Base-by-base conservation (phyloP, 2,797 vertebrate species). In the Chromis chromis region DNA sequence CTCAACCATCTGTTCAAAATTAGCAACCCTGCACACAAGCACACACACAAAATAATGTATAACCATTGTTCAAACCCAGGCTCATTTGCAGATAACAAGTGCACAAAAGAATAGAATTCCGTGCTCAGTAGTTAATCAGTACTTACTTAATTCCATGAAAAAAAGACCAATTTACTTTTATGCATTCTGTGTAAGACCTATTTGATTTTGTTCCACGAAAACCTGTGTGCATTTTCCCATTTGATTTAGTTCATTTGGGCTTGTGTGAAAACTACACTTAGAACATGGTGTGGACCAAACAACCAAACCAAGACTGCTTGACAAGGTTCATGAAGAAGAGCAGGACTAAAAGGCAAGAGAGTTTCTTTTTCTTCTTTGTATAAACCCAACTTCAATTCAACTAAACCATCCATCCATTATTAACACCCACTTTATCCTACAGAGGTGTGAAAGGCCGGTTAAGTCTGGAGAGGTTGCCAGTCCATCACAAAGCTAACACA, bases 1-100 rank as follows among this genome's bases (percentile, higher is more conserved):
- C 61, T 65, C 83, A 56, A 78, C 92, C 94, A 94, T 94, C 94
- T 94, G 94, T 76, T 90, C 82, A 86, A 71, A 87, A 86, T 87
- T 67, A 89, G 54, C 49, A 79, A 76, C 58, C 66, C 77, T 66
- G 75, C 86, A 85, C 74, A 83, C 39, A 33, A 73, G 58, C 53
- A 31, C 65, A 50, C 14, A 57, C 39, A 63, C 21, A 39, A 65
- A 61, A 57, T 74, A 66, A 72, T 65, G 58, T 81, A 64, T n/a
- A 65, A 52, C 65, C 48, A 53, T 46, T 54, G 65, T 55, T 81
- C 44, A 70, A 60, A 86, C 40, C 17, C 7, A 67, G 22, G 64
- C 52, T 24, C 42, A 24, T 62, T 70, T 59, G 33, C 46, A 74
- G 27, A 46, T 12, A 66, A 16, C 10, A 46, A 27, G 50, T 40